Conservation (phyloP, 1,140 invertebrate genomes). For the Coptotermes formosanus region DNA sequence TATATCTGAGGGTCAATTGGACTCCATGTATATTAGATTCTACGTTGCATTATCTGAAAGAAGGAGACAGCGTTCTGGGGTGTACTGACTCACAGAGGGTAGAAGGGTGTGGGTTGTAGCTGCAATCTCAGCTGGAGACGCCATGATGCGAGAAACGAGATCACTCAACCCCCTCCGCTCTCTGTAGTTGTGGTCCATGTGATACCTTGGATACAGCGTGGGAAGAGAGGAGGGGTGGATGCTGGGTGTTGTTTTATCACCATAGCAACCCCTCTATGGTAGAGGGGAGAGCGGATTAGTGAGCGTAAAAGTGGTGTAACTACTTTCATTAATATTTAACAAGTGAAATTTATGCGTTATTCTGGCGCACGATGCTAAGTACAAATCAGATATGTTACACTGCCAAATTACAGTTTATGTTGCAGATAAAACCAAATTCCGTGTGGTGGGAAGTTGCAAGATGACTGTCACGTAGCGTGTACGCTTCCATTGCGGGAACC, state of each 20-base stretch:
- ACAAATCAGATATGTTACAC: too few relatives aligned
- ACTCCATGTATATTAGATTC: too few relatives aligned
- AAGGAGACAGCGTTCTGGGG: background rate
- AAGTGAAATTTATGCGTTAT: too few relatives aligned
- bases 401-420: too few relatives aligned
- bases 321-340: too few relatives aligned
- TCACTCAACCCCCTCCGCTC: background rate
- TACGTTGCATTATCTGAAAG: too few relatives aligned
- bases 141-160: slow-evolving; percentile 17
- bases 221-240: background rate
- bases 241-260: slow-evolving; percentile 17
- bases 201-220: slow-evolving; percentile 2
- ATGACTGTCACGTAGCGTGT: too few relatives aligned
- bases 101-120: background rate
- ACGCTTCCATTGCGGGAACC: too few relatives aligned
- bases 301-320: background rate
- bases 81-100: background rate
- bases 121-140: slow-evolving; percentile 13
- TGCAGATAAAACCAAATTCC: too few relatives aligned
- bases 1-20: background rate
- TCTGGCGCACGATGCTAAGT: too few relatives aligned
- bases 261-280: slow-evolving; percentile 4
- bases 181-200: background rate
- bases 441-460: too few relatives aligned
- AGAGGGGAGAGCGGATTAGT: background rate